These are phyloP conservation scores for Agonopterix subpropinquella DNA, from an alignment of 2,888 invertebrate genomes.

Conservation along the genomic window DNA sequence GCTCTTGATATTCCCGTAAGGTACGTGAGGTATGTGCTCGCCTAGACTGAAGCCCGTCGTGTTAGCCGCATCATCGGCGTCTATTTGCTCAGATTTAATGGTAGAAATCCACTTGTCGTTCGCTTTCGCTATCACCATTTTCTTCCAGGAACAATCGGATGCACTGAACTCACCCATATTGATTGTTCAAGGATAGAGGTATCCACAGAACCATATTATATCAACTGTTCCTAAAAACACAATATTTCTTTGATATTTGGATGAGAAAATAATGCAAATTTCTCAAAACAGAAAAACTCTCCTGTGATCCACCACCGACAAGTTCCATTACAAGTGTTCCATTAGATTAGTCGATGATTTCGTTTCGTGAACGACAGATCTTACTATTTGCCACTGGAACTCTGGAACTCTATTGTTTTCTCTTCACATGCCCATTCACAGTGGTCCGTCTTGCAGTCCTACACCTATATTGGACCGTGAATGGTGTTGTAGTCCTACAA, in stretches of 20 bases:
- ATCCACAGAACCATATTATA: slow-evolving; percentile 68
- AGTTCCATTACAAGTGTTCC: too few species aligned
- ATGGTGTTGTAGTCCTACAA: too few species aligned
- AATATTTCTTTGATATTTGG: neutral
- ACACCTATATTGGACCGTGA: too few species aligned
- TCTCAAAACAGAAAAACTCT: neutral
- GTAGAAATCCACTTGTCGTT: slow-evolving; percentile 56
- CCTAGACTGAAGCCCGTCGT: slow-evolving; percentile 30
- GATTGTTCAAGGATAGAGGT: slow-evolving; percentile 62
- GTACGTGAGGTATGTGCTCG: slow-evolving; percentile 16
- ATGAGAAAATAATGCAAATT: neutral
- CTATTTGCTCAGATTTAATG: slow-evolving; percentile 34
- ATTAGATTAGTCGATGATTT: too few species aligned
- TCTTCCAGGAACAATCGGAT: slow-evolving; percentile 61
- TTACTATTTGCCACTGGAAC: too few species aligned
- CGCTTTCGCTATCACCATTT: slow-evolving; percentile 59
- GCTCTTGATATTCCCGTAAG: slow-evolving; percentile 29
- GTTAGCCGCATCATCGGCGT: slow-evolving; percentile 19
- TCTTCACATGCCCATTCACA: too few species aligned
- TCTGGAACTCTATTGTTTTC: too few species aligned
- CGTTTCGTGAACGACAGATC: too few species aligned
- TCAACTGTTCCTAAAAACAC: neutral
- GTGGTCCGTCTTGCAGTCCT: too few species aligned
- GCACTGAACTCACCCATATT: slow-evolving; percentile 64
- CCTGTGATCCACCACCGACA: neutral